phyloP scores from a whole-genome alignment of 2,888 invertebrate species.

The Chaitophorus viminalis region DNA sequence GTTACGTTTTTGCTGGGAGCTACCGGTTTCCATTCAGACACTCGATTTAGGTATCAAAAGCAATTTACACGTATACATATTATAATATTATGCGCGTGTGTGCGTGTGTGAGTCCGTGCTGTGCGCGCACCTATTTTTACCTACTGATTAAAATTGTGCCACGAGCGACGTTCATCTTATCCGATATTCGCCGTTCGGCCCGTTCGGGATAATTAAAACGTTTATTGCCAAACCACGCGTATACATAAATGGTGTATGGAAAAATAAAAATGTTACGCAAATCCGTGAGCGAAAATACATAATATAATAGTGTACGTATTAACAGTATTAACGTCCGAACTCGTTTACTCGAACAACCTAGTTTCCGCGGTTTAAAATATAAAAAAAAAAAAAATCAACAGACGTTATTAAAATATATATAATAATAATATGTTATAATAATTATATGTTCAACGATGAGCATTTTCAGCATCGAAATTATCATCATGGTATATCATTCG shows the following conservation, averaged over 20 bases:
- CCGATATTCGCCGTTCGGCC: neutral
- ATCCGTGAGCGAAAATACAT: constrained; percentile 7
- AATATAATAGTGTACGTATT: no score
- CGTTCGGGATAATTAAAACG: constrained; percentile 14
- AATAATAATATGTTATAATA: no score
- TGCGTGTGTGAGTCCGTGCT: neutral
- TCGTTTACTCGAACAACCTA: constrained; percentile 2
- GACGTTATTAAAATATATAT: no score
- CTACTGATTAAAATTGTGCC: constrained; percentile 6
- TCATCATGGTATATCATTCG: no score
- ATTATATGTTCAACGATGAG: no score
- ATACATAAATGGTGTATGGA: neutral
- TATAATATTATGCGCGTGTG: neutral
- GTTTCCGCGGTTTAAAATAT: neutral
- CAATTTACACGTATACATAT: neutral
- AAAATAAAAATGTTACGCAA: constrained; percentile 3
- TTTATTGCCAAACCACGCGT: neutral
- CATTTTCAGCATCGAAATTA: no score
- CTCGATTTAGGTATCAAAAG: constrained; percentile 22
- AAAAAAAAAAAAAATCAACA: no score
- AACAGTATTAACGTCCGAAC: neutral
- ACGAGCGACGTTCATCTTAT: constrained; percentile 15
- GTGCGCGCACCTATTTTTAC: neutral
- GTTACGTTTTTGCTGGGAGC: neutral
- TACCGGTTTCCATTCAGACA: constrained; percentile 8